phyloP scores from a whole-genome alignment of 2,888 invertebrate genomes.

The Caenorhabditis sp. region DNA sequence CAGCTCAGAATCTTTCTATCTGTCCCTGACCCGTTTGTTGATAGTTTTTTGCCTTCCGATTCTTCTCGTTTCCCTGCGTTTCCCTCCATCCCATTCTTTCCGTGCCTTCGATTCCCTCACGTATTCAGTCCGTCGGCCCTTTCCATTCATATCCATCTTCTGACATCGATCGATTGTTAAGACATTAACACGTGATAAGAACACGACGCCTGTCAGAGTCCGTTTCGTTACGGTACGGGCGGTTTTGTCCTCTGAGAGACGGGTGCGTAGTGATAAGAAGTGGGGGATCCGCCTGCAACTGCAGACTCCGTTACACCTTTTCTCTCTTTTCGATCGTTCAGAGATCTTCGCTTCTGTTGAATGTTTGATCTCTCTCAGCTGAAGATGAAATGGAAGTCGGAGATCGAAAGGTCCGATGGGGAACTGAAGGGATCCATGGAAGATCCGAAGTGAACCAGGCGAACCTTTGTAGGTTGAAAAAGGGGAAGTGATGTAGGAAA shows the following conservation, averaged over 20 bases:
- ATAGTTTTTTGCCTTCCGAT: no score
- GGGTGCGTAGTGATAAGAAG: background rate
- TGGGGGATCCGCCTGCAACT: background rate
- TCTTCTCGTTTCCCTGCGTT: no score
- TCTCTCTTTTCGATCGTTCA: conserved; percentile 30
- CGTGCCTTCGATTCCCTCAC: no score
- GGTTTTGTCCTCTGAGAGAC: background rate
- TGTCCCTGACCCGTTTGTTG: no score
- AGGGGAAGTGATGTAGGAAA: background rate
- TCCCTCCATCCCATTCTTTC: no score
- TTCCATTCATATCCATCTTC: no score
- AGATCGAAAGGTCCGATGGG: background rate
- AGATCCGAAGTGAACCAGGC: background rate
- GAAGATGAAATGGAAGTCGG: conserved; percentile 5
- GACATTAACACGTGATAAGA: no score
- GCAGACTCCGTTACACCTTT: conserved; percentile 11
- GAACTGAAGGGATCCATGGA: background rate
- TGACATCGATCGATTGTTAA: no score
- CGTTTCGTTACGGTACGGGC: conserved; percentile 1
- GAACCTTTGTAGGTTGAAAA: background rate
- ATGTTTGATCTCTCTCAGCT: conserved; percentile 41
- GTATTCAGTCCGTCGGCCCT: no score
- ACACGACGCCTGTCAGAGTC: no score
- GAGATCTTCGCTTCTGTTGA: conserved; percentile 41
- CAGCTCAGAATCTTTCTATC: no score